Evolutionary conservation across 2,797 vertebrate species (phyloP).

Genomic region (Cuniculus paca): DNA sequence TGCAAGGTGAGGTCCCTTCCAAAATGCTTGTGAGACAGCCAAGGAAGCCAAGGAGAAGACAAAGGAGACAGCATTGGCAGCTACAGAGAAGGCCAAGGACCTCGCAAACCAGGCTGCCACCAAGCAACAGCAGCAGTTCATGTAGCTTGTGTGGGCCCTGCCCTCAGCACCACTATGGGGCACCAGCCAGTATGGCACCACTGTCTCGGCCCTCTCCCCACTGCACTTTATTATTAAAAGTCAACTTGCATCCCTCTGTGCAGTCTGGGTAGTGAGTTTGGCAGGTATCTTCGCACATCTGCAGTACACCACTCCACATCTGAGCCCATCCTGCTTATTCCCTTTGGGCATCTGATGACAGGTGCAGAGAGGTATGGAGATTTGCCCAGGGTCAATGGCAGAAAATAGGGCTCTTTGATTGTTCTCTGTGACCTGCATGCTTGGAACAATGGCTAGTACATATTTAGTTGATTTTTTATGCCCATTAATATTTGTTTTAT

Average conservation of each 20-base stretch:
- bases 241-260: constrained; percentile 59
- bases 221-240: constrained; percentile 89
- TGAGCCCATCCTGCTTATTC: not conserved
- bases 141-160: constrained; percentile 58
- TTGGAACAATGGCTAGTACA: constrained; percentile 58
- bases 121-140: constrained; percentile 91
- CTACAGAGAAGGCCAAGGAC: constrained; percentile 98
- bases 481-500: too few relatives aligned
- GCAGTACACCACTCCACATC: not conserved
- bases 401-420: not conserved
- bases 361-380: not conserved
- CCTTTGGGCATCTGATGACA: not conserved
- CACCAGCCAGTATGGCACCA: constrained; percentile 69
- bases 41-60: constrained; percentile 95
- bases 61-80: constrained; percentile 96
- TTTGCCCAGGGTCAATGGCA: not conserved
- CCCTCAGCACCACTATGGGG: constrained; percentile 65
- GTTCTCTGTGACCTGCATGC: constrained; percentile 60
- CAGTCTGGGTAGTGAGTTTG: constrained; percentile 21
- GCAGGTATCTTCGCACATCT: not conserved
- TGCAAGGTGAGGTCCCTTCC: constrained; percentile 96
- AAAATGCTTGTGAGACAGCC: constrained; percentile 94
- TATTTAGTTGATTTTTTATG: too few relatives aligned
- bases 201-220: constrained; percentile 52
- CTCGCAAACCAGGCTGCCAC: constrained; percentile 94